Percentiles rank a stretch among this genome's conserved stretches.
phyloP scores from a whole-genome alignment of 2,797 vertebrate species.

The Peromyscus aztecus region DNA sequence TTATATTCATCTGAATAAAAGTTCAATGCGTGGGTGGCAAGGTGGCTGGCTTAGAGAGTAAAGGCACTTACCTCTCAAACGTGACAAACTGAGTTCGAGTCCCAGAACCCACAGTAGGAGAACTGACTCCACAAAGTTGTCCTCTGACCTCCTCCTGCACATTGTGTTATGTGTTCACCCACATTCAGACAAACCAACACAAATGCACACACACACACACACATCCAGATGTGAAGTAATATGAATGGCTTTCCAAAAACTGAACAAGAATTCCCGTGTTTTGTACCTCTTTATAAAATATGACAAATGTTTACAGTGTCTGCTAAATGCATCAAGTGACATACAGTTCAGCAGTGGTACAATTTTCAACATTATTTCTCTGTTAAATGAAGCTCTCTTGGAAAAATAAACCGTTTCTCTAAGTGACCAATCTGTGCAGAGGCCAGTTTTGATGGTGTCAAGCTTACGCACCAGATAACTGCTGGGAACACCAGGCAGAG shows the following conservation, averaged over 20 bases:
- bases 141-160: not conserved
- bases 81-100: not conserved
- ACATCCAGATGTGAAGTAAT: conserved; percentile 21
- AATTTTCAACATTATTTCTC: conserved; percentile 31
- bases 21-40: not conserved
- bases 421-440: not conserved
- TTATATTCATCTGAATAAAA: conserved; percentile 42
- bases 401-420: conserved; percentile 40
- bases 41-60: not conserved
- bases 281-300: not conserved
- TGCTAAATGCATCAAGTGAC: conserved; percentile 7
- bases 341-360: not conserved
- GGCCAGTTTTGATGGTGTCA: not conserved
- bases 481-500: not conserved
- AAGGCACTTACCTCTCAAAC: not conserved
- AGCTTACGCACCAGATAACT: not conserved
- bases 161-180: not conserved
- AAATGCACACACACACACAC: not conserved
- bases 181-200: not conserved
- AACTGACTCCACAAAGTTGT: not conserved
- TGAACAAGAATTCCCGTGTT: conserved; percentile 30
- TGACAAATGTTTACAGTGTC: conserved; percentile 28
- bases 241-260: not conserved
- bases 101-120: not conserved
- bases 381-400: conserved; percentile 34